A percentile compares a stretch with the other conserved stretches of the same genome.
Evolutionary conservation across 2,797 vertebrate species (phyloP).

Genomic region (Florisuga fusca): DNA sequence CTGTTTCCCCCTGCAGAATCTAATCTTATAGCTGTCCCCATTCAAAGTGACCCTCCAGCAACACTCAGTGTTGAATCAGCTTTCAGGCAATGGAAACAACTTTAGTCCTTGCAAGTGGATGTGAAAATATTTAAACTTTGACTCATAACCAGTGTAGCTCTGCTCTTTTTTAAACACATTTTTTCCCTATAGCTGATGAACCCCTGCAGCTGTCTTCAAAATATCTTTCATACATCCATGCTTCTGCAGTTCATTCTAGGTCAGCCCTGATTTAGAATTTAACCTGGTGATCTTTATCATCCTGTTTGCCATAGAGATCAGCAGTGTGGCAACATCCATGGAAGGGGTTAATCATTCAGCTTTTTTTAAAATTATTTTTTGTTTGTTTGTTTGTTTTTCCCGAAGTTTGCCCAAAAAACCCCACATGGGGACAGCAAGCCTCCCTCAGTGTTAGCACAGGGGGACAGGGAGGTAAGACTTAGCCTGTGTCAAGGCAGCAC

Average conservation of each 20-base stretch:
- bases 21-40: background rate
- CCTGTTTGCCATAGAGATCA: background rate
- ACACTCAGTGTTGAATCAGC: conserved; percentile 15
- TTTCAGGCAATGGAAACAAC: conserved; percentile 40
- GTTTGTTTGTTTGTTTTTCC: background rate
- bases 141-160: background rate
- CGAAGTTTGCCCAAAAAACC: background rate
- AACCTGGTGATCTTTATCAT: background rate
- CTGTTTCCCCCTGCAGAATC: conserved; percentile 13
- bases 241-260: background rate
- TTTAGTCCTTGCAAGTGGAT: conserved; percentile 15
- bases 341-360: background rate
- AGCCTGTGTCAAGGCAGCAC: background rate
- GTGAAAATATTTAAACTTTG: conserved; percentile 14
- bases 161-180: background rate
- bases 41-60: conserved; percentile 9
- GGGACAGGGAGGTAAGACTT: background rate
- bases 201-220: background rate
- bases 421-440: background rate
- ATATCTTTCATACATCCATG: background rate
- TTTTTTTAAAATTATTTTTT: background rate
- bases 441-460: background rate
- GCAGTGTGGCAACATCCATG: background rate
- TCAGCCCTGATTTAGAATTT: background rate
- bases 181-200: background rate